Percentiles rank a stretch among this genome's conserved stretches.
These are phyloP conservation scores for Perithous albicinctus DNA, from an alignment of 2,888 invertebrate genomes.

Conservation along the genomic window DNA sequence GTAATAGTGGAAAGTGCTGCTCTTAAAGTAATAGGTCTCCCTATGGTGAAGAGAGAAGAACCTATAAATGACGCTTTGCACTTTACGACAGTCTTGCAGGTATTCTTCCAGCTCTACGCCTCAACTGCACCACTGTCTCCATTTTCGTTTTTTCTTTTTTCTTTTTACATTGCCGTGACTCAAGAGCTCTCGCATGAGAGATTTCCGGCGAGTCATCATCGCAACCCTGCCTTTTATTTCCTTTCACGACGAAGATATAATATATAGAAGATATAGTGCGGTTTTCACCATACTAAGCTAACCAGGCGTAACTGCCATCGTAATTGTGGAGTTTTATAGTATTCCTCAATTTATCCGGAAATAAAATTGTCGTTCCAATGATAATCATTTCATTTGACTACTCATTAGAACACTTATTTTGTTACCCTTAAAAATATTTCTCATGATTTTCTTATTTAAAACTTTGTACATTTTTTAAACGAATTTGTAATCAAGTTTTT, in stretches of 20 bases:
- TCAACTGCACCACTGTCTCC: slow-evolving; percentile 31
- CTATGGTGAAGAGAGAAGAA: slow-evolving; percentile 65
- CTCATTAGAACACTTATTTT: neutral
- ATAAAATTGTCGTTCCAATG: no score
- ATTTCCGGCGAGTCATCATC: neutral
- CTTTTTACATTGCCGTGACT: neutral
- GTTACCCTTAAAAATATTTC: neutral
- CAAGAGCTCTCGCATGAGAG: slow-evolving; percentile 14
- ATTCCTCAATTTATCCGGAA: no score
- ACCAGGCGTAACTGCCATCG: no score
- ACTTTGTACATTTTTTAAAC: no score
- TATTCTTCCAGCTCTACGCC: slow-evolving; percentile 28
- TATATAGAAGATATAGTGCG: no score
- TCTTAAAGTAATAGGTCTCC: slow-evolving; percentile 77
- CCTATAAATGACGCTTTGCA: slow-evolving; percentile 76
- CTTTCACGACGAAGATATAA: neutral
- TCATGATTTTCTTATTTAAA: no score
- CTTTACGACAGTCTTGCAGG: slow-evolving; percentile 69
- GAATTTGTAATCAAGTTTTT: no score
- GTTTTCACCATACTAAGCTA: no score
- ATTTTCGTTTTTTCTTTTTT: no score
- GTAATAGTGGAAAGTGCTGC: slow-evolving; percentile 77
- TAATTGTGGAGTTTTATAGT: no score
- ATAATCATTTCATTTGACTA: no score
- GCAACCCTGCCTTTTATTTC: neutral